phyloP scores from a whole-genome alignment of 2,113 vertebrate genomes.

The Gymnorhina tibicen region DNA sequence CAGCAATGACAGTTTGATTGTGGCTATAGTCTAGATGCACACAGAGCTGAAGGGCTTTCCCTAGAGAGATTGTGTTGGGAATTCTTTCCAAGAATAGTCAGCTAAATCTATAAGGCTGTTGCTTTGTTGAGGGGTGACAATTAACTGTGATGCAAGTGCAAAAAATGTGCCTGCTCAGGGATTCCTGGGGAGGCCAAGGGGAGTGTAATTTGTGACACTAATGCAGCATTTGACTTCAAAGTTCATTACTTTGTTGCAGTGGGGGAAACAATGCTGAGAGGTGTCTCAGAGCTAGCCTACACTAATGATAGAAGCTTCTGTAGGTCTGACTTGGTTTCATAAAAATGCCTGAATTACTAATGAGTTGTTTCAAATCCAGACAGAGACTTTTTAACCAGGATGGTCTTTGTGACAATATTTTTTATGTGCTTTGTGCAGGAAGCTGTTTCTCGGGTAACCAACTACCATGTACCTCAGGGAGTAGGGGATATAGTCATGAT shows the following conservation, averaged over 20 bases:
- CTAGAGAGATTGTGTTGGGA: neutral
- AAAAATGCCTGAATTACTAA: neutral
- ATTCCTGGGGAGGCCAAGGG: neutral
- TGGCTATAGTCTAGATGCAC: neutral
- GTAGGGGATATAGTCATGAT: constrained; percentile 82
- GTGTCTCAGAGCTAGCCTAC: neutral
- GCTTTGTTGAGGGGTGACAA: neutral
- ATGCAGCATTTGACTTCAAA: neutral
- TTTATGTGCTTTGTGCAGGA: constrained; percentile 53
- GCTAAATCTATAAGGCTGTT: neutral
- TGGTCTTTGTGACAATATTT: neutral
- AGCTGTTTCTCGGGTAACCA: constrained; percentile 53
- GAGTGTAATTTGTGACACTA: neutral
- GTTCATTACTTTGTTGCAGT: neutral
- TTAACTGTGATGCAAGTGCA: neutral
- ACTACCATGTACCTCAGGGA: constrained; percentile 66
- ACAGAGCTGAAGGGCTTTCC: neutral
- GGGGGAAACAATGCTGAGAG: neutral
- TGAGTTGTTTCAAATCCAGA: neutral
- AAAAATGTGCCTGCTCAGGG: neutral
- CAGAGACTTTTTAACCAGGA: neutral
- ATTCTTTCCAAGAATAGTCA: neutral
- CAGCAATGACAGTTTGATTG: neutral
- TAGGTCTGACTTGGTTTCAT: neutral
- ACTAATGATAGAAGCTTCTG: neutral